Evolutionary conservation across 2,888 invertebrate genomes (phyloP), one percentile per base, ranked within the genome.

Genomic region (Trachelus troglodyta): DNA sequence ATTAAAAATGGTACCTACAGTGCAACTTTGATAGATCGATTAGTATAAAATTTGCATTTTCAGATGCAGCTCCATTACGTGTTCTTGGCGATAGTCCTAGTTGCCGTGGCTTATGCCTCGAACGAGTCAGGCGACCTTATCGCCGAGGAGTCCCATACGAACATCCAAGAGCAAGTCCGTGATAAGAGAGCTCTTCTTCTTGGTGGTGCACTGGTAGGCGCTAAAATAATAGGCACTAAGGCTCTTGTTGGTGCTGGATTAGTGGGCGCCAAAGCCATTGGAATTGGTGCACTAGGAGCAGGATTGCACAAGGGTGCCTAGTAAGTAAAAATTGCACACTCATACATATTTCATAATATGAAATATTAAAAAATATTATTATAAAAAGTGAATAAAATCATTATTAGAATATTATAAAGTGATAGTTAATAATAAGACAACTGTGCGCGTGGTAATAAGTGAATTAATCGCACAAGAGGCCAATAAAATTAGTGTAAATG

Each of bases 151-250:
- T 23, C 69, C 15, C 56, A 75, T 3, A 23, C 15, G 1, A 35
- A 76, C 0, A 9, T 33, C 31, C 33, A 71, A 33, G 56, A 3
- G 12, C 76, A 79, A 12, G 69, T 77, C 1, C 85, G 87, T 6
- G 40, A 81, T 0, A 89, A 89, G 75, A 83, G 90, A 37, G 85
- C 84, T 12, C 81, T 86, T 12, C 31, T 84, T 0, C 23, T 84
- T 12, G 88, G 87, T 12, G 85, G 85, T 11, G 81, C 84, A 76
- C 69, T 34, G 76, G 30, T 56, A 37, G 76, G n/a, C 12, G 74
- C 69, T 71, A 75, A 34, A 68, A 71, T 40, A 69, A 33, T 86
- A 2, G 85, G 84, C 23, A 77, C 83, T 2, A 82, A 82, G 74
- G 79, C 81, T 11, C 11, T 74, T 34, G n/a, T 85, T 1, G 87